Conservation (phyloP, 2,113 vertebrate species). For the Silurus meridionalis region DNA sequence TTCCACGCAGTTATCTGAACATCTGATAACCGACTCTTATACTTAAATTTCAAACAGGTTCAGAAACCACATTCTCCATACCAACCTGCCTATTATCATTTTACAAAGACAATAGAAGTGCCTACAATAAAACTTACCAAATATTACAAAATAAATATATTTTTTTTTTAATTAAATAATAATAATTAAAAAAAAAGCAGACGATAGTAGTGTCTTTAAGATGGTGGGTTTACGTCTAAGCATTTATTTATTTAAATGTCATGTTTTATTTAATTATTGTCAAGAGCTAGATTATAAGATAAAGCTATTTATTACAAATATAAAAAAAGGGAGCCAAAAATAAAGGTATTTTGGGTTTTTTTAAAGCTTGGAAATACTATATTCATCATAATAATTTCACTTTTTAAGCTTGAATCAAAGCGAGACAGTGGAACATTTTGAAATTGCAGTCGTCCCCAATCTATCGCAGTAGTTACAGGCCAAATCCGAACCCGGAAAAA, state of each 20-base stretch:
- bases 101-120: neutral
- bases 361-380: neutral
- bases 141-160: too few species aligned
- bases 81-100: neutral
- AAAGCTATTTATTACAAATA: neutral
- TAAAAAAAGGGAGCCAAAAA: neutral
- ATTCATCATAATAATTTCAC: neutral
- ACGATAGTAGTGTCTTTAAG: neutral
- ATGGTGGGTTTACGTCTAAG: neutral
- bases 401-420: neutral
- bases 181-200: neutral
- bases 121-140: too few species aligned
- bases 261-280: neutral
- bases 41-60: neutral
- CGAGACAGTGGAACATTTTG: too few species aligned
- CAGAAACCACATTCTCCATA: neutral
- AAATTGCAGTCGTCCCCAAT: too few species aligned
- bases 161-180: neutral
- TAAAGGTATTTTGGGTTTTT: neutral
- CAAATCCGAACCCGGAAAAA: too few species aligned
- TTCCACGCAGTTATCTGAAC: neutral
- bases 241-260: neutral
- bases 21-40: neutral
- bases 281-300: neutral
- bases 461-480: too few species aligned